A percentile compares a stretch with the other conserved stretches of the same genome.
These are phyloP conservation scores for Neomonachus schauinslandi DNA, from an alignment of 2,113 vertebrate species.

Conservation along the genomic window DNA sequence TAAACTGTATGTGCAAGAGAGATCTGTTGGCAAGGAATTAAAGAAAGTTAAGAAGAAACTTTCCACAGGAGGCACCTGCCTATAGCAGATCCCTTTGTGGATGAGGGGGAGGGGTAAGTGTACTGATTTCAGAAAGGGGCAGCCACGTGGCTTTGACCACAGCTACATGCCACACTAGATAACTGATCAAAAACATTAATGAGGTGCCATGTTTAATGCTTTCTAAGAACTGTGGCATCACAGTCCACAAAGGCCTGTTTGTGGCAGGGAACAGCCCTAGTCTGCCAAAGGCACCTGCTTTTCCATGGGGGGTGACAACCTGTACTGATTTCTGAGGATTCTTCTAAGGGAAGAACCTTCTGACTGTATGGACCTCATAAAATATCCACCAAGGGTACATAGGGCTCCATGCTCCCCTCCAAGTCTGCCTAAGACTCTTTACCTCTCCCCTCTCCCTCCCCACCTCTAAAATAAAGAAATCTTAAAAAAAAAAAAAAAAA, in stretches of 20 bases:
- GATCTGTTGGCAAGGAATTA: neutral
- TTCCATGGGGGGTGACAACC: neutral
- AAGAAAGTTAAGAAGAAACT: neutral
- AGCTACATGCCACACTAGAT: neutral
- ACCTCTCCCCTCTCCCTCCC: too few relatives aligned
- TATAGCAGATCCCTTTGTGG: neutral
- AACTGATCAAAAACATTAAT: neutral
- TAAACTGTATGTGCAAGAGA: neutral
- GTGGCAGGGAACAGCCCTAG: neutral
- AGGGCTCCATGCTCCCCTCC: too few relatives aligned
- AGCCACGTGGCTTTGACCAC: neutral
- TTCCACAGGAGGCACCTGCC: neutral
- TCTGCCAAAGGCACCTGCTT: neutral
- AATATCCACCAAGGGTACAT: neutral
- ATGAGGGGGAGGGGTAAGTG: neutral
- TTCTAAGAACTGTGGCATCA: neutral
- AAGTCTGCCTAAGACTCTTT: too few relatives aligned
- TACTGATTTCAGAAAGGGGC: neutral
- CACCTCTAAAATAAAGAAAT: too few relatives aligned
- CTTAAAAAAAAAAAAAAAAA: neutral
- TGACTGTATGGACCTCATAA: neutral
- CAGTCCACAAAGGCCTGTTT: neutral
- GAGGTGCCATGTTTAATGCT: neutral
- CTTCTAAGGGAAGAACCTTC: neutral
- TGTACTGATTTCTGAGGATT: neutral